Conservation (phyloP, 1,140 invertebrate genomes). For the Latrodectus geometricus region DNA sequence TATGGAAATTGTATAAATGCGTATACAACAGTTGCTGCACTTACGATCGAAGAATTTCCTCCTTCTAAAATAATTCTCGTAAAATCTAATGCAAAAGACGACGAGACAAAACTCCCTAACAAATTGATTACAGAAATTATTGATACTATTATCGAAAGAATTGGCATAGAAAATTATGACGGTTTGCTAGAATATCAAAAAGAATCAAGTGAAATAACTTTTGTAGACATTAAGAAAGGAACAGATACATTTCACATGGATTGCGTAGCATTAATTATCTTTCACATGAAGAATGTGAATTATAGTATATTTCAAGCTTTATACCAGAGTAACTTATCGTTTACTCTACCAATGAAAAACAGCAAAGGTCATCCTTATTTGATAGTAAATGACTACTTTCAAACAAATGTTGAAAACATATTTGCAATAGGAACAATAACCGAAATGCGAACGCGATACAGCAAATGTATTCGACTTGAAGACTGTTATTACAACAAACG, state of each 20-base stretch:
- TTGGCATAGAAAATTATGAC: conserved; percentile 2
- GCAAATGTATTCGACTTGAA: neutral
- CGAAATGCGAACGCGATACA: neutral
- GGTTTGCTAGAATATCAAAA: conserved; percentile 12
- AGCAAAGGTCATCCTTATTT: conserved; percentile 42
- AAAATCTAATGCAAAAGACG: neutral
- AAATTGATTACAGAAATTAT: neutral
- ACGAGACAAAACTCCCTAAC: neutral
- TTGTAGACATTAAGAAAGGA: conserved; percentile 1
- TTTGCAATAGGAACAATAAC: conserved; percentile 42
- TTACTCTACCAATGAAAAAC: conserved; percentile 4
- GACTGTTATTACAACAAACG: conserved; percentile 19
- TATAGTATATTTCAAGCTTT: conserved; percentile 5
- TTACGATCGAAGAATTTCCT: conserved; percentile 19
- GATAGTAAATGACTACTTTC: conserved; percentile 29
- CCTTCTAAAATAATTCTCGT: conserved; percentile 5
- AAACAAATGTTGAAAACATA: conserved; percentile 24
- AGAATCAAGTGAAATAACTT: neutral
- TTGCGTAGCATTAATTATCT: neutral
- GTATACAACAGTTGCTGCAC: neutral
- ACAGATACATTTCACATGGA: conserved; percentile 5
- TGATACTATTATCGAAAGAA: neutral
- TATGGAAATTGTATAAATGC: conserved; percentile 29
- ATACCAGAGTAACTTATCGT: conserved; percentile 17
- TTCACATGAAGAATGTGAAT: conserved; percentile 9